These are phyloP conservation scores for Cephus spinipes DNA, from an alignment of 2,888 invertebrate species.

Conservation along the genomic window DNA sequence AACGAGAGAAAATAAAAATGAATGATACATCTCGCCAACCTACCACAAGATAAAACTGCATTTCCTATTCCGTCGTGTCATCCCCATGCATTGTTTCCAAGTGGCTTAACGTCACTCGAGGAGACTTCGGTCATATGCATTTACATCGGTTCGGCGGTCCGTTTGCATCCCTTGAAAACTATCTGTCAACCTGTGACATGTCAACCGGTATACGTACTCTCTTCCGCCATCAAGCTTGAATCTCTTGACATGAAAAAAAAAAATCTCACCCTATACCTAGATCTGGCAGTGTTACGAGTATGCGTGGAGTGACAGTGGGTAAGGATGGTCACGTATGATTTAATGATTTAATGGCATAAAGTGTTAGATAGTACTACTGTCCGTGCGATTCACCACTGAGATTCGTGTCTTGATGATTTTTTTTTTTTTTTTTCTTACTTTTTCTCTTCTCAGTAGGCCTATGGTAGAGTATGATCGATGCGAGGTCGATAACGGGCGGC, in stretches of 20 bases:
- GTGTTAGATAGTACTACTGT: neutral
- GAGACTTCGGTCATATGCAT: slow-evolving; percentile 2
- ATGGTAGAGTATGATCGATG: slow-evolving; percentile 12
- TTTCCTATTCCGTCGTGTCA: slow-evolving; percentile 1
- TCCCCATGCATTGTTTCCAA: slow-evolving; percentile 4
- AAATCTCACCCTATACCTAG: neutral
- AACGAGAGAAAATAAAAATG: neutral
- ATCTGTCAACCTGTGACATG: slow-evolving; percentile 4
- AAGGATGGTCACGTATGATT: neutral
- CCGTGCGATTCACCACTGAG: neutral
- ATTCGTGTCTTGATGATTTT: neutral
- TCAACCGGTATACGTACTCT: neutral
- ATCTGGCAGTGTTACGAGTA: neutral
- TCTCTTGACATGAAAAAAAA: neutral
- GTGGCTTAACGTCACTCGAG: slow-evolving; percentile 1
- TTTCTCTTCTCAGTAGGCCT: neutral
- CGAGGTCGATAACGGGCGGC: slow-evolving; percentile 22
- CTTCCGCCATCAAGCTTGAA: neutral
- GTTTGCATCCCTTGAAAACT: slow-evolving; percentile 1
- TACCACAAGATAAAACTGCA: slow-evolving; percentile 1
- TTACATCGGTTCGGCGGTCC: slow-evolving; percentile 8
- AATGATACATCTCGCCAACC: slow-evolving; percentile 1
- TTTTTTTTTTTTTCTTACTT: neutral
- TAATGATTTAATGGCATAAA: neutral
- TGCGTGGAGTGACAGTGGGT: neutral